Conservation (phyloP, 2,797 vertebrate genomes). For the Arremon brunneinucha region DNA sequence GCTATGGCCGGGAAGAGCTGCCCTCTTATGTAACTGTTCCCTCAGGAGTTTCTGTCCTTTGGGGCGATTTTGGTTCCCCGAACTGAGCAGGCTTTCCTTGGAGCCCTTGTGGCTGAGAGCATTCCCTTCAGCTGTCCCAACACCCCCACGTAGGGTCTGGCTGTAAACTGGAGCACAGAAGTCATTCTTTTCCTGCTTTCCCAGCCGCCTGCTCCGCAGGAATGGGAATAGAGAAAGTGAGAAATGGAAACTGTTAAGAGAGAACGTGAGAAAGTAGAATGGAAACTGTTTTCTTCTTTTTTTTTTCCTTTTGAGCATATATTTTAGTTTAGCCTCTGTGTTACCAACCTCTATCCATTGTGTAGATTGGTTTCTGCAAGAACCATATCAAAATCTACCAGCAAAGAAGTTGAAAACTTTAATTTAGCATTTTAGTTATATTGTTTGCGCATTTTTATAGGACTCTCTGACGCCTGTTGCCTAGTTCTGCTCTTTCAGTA, state of each 20-base stretch:
- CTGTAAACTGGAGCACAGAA: background rate
- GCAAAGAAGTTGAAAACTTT: background rate
- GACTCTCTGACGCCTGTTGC: background rate
- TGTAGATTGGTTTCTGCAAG: background rate
- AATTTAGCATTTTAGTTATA: background rate
- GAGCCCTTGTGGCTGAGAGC: rapidly evolving
- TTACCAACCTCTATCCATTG: rapidly evolving
- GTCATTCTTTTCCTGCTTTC: rapidly evolving
- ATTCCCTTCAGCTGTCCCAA: background rate
- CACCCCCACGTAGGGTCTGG: rapidly evolving
- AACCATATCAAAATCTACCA: background rate
- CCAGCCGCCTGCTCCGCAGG: rapidly evolving
- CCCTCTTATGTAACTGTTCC: rapidly evolving
- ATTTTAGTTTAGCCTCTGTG: background rate
- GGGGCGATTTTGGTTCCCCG: background rate
- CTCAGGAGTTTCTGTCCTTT: rapidly evolving
- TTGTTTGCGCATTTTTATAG: background rate
- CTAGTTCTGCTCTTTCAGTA: background rate
- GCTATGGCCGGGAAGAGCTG: background rate
- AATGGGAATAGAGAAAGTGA: background rate
- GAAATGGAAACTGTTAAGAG: no score
- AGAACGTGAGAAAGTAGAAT: background rate
- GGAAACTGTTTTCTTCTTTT: background rate
- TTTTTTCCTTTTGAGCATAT: background rate
- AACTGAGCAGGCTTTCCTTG: background rate